A percentile compares a stretch with the other conserved stretches of the same genome.
phyloP scores from a whole-genome alignment of 2,797 vertebrate species.

The Cyclura pinguis region DNA sequence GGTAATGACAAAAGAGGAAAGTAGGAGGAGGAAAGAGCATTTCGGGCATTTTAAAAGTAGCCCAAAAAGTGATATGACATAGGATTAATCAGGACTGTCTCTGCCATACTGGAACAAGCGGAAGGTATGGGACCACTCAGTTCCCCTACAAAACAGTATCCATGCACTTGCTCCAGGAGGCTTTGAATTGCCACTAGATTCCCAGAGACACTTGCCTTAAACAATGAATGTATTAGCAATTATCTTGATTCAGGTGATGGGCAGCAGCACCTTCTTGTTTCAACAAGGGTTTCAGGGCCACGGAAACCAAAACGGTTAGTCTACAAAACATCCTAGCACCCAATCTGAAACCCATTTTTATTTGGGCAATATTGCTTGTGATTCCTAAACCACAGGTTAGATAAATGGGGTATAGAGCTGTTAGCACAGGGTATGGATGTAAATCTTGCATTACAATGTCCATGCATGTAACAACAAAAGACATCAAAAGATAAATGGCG shows the following conservation, averaged over 20 bases:
- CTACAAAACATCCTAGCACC: not conserved
- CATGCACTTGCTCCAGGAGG: fast-evolving
- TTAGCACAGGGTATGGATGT: not conserved
- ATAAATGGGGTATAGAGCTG: no score
- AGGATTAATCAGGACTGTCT: no score
- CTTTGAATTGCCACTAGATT: not conserved
- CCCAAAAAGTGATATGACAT: no score
- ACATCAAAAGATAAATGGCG: no score
- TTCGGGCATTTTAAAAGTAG: no score
- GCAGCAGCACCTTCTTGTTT: not conserved
- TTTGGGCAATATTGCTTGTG: not conserved
- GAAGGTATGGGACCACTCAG: not conserved
- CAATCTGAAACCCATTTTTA: not conserved
- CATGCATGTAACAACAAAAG: no score
- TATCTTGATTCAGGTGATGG: not conserved
- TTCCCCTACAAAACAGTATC: not conserved
- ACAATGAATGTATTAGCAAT: not conserved
- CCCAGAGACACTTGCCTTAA: not conserved
- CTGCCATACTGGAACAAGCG: no score
- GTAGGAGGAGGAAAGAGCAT: no score
- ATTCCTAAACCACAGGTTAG: not conserved
- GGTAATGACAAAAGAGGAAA: no score
- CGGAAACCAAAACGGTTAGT: not conserved
- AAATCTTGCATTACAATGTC: not conserved
- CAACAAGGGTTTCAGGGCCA: not conserved